Percentiles rank a stretch among this genome's conserved stretches.
Evolutionary conservation across 2,113 vertebrate species (phyloP).

Genomic region (Eurypyga helias): DNA sequence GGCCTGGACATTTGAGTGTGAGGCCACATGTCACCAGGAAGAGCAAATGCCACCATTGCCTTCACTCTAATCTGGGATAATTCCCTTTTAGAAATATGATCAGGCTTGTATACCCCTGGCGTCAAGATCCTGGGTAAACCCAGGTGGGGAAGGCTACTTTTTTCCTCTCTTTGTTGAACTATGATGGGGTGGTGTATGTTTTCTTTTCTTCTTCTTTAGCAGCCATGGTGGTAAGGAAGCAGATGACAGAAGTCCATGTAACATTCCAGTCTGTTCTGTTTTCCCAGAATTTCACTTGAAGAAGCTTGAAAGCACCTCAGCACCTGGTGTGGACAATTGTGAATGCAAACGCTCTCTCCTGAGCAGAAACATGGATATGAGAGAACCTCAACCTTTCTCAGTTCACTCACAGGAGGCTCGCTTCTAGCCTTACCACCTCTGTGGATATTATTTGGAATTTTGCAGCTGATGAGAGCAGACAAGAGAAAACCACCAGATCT

Average conservation of each 20-base stretch:
- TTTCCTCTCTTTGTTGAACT: background rate
- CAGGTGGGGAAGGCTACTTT: background rate
- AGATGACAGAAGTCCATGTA: background rate
- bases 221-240: background rate
- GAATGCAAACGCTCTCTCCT: background rate
- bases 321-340: background rate
- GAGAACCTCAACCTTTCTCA: background rate
- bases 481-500: background rate
- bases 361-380: background rate
- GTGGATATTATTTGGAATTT: background rate
- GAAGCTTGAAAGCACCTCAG: background rate
- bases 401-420: background rate
- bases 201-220: background rate
- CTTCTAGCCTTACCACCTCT: background rate
- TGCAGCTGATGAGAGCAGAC: background rate
- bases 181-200: background rate
- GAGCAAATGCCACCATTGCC: conserved; percentile 61
- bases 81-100: conserved; percentile 57
- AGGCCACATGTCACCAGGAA: conserved; percentile 52
- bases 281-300: background rate
- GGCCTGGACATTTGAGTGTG: conserved; percentile 36
- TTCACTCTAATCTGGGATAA: conserved; percentile 51
- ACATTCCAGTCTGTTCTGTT: background rate
- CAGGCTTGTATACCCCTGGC: background rate
- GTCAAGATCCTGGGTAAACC: background rate